Evolutionary conservation across 1,140 invertebrate species (phyloP), one percentile per base, ranked within the genome.

Genomic region (Lordiphosa mommai): DNA sequence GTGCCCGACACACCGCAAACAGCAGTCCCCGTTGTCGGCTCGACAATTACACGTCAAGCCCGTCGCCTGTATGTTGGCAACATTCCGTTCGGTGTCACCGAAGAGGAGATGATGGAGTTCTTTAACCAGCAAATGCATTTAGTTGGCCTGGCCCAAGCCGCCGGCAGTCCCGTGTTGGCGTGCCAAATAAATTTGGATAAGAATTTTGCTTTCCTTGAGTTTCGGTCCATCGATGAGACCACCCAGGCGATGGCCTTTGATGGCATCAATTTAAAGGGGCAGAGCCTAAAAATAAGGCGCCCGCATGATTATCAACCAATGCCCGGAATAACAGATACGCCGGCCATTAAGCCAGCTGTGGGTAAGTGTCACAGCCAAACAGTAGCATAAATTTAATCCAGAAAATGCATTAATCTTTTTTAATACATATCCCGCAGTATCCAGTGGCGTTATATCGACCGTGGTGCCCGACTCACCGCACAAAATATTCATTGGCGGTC

Each of bases 101-200:
- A 99, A 91, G 97, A 99, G 89, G 97, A 98, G 89, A 99, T 99
- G 94, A 99, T 99, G 96, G 98, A 99, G 85, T 99, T 99, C 89
- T 99, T 99, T 92, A 99, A 99, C 91, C 96, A 99, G 89, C 98
- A 99, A 90, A 99, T 99, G 99, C 97, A 99, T 91, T 92, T 99
- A 16, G 97, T 97, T 80, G 98, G 97, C 33, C 91, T 99, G 68
- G 97, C 98, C 2, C 98, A 99, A 91, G 98, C 98, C n/a, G 97
- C 97, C 38, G 99, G 99, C 40, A 99, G 99, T 91, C 98, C 99
- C 4, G 97, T 99, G 14, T 91, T 99, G 37, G 98, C 98, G 16
- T 99, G 98, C 89, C 99, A 99, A 90, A 98, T 98, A 36, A 99
- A 99, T 92, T 92, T 99, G 87, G 99, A 99, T 90, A 99, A 99